A percentile compares a stretch with the other conserved stretches of the same genome.
Evolutionary conservation across 2,888 invertebrate genomes (phyloP).

Genomic region (Drosophila meridionalis): DNA sequence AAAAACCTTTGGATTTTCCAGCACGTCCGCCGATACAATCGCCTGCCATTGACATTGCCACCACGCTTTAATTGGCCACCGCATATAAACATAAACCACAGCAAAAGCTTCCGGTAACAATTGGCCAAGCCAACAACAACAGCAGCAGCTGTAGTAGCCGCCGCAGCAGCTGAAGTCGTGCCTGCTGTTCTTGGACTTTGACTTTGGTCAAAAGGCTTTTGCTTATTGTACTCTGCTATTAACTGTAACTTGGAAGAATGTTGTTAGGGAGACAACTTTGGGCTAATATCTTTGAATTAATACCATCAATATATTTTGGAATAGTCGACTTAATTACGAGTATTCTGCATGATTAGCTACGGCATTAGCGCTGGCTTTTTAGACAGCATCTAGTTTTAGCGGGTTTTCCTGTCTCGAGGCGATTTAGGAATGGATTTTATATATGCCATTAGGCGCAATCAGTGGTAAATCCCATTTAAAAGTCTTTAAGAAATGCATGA

Average conservation of each 20-base stretch:
- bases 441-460: background rate
- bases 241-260: background rate
- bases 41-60: constrained; percentile 54
- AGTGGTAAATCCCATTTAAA: too few species aligned
- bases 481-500: too few species aligned
- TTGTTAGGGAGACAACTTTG: background rate
- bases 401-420: background rate
- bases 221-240: background rate
- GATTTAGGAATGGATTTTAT: background rate
- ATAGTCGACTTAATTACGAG: background rate
- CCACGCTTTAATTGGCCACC: constrained; percentile 54
- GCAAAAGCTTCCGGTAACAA: constrained; percentile 60
- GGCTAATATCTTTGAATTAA: background rate
- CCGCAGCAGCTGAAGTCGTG: constrained; percentile 5
- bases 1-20: constrained; percentile 69
- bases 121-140: constrained; percentile 8
- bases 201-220: constrained; percentile 37
- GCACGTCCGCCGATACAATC: constrained; percentile 40
- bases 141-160: background rate
- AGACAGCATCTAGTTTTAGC: background rate
- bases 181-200: constrained; percentile 47
- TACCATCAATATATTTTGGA: background rate
- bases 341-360: background rate
- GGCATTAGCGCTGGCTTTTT: background rate
- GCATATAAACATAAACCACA: constrained; percentile 42